Evolutionary conservation across 2,113 vertebrate genomes (phyloP), one percentile per base, ranked within the genome.

Genomic region (Sardina pilchardus): DNA sequence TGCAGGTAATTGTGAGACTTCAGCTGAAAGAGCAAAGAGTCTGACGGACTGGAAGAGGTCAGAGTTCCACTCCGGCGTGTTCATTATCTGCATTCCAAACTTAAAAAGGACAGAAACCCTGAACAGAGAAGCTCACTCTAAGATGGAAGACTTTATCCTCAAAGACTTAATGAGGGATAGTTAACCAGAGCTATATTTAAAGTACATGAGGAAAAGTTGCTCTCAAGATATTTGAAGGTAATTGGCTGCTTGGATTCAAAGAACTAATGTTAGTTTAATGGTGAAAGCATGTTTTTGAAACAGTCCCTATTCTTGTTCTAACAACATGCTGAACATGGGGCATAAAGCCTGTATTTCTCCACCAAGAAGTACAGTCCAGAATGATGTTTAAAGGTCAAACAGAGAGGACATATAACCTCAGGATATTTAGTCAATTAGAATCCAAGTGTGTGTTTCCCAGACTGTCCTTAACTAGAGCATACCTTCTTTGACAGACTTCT

Each of bases 11-110:
- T 78, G 71, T 36, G 12, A 78, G 71, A 36, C 26, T 78, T 17
- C 71, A 78, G 30, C 34, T 78, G 10, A 78, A 78, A 78, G 71
- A 78, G 10, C 71, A 36, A 78, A 78, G 30, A 17, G 71, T 36
- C 26, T 34, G 71, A 78, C 16, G 71, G 71, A 16, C 71, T 78
- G 30, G 36, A 36, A 78, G 34, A 17, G 86, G 85, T 91, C 90
- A 84, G 2, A 78, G 26, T 78, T 78, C 4, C 71, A 12, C 14
- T 4, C 0, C 71, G 17, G 26, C 5, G 30, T 78, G 12, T 78
- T 78, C 71, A 78, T 78, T 78, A 78, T 78, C 71, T 78, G 26
- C n/a, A 71, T 71, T 71, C 63, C 63, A 71, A 30, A 63, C 59
- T 63, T 63, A 63, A 26, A 8, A 63, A 63, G 12, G 59, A 78